Conservation (phyloP, 2,888 invertebrate genomes). For the Cepaea hortensis region DNA sequence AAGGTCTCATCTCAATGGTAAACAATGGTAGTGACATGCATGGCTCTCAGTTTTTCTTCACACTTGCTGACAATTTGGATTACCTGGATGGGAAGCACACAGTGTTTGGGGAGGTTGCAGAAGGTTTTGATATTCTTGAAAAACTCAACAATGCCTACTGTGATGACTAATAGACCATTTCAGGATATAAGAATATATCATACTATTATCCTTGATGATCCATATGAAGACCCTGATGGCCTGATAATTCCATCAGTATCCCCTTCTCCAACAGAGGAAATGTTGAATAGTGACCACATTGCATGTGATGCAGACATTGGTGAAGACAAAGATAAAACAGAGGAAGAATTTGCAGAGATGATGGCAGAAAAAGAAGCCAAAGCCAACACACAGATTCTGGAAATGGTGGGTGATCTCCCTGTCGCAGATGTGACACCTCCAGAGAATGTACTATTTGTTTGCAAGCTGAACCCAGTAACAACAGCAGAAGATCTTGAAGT, state of each 20-base stretch:
- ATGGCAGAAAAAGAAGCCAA: slow-evolving; percentile 93
- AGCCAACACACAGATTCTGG: slow-evolving; percentile 96
- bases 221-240: slow-evolving; percentile 90
- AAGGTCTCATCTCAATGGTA: slow-evolving; percentile 94
- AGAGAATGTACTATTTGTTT: slow-evolving; percentile 99
- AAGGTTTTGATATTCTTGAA: slow-evolving; percentile 90
- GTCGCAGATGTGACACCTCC: slow-evolving; percentile 98
- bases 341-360: slow-evolving; percentile 90
- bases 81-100: slow-evolving; percentile 92
- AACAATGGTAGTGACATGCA: slow-evolving; percentile 91
- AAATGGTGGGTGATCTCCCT: slow-evolving; percentile 97
- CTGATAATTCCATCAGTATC: slow-evolving; percentile 88
- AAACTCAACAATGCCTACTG: slow-evolving; percentile 95
- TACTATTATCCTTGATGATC: slow-evolving; percentile 96
- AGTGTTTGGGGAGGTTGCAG: slow-evolving; percentile 92
- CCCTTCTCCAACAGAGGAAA: slow-evolving; percentile 90
- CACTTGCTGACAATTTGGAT: slow-evolving; percentile 89
- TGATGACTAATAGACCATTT: slow-evolving; percentile 92
- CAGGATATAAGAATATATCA: slow-evolving; percentile 96
- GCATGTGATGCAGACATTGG: slow-evolving; percentile 95
- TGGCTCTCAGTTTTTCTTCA: slow-evolving; percentile 88
- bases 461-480: slow-evolving; percentile 99
- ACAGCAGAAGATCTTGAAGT: slow-evolving; percentile 94
- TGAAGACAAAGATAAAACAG: slow-evolving; percentile 90
- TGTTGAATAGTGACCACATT: slow-evolving; percentile 78